Evolutionary conservation across 2,888 invertebrate genomes (phyloP).

Genomic region (Lithophane semibrunnea): DNA sequence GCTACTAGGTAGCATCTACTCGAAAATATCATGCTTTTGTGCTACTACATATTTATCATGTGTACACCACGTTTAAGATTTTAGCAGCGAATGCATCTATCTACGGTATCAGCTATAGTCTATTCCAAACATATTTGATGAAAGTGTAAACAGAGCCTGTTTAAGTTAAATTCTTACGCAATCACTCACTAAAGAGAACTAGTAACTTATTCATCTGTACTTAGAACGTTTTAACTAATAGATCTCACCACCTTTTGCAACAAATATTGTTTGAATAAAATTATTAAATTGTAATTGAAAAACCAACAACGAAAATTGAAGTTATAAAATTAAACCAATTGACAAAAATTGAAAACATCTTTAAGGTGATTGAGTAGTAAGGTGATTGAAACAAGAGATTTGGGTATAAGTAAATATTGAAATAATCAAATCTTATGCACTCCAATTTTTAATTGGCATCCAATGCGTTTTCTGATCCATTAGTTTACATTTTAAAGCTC

Average conservation of each 20-base stretch:
- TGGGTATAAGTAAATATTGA: too few relatives aligned
- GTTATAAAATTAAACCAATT: not conserved
- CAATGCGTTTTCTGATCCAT: too few relatives aligned
- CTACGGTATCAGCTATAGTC: not conserved
- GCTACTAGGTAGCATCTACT: too few relatives aligned
- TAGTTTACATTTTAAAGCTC: not conserved
- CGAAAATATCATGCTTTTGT: too few relatives aligned
- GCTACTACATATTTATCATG: not conserved
- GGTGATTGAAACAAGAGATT: not conserved
- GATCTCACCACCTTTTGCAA: too few relatives aligned
- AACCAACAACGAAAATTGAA: not conserved
- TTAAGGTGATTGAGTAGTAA: not conserved
- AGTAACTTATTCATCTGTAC: too few relatives aligned
- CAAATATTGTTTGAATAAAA: not conserved
- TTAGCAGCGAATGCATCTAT: not conserved
- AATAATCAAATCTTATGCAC: not conserved
- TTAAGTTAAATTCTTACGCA: too few relatives aligned
- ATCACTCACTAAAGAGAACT: too few relatives aligned
- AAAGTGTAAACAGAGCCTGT: not conserved
- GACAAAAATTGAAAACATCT: not conserved
- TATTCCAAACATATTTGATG: not conserved
- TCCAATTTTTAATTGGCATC: not conserved
- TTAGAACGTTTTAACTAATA: too few relatives aligned
- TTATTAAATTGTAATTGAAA: not conserved
- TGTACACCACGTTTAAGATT: not conserved